Base-by-base conservation (phyloP, 2,113 vertebrate species). In the Struthio camelus region DNA sequence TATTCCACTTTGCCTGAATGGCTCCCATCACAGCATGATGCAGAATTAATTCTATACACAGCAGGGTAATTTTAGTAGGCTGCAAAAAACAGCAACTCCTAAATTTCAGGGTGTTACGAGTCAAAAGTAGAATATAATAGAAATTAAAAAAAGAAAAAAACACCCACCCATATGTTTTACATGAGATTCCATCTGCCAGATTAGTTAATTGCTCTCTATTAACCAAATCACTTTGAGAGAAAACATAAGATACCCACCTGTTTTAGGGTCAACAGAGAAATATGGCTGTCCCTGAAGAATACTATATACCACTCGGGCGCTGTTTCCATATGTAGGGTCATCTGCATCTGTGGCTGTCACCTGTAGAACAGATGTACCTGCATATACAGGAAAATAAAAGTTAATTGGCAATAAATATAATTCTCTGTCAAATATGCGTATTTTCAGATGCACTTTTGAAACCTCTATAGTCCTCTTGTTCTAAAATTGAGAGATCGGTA, bases 261-360 rank as follows among this genome's bases (percentile, higher is more conserved):
- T 99, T 98, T 99, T 99, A 66, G 99, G 99, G 94, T 99, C 99
- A 67, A 99, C 99, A 4, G 99, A 99, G 97, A 99, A 99, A 97
- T 99, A 99, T 82, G 99, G 99, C 95, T 99, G 99, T 97, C 99
- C 99, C 96, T 99, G 99, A 69, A 99, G 99, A 96, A 99, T 99
- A 79, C 99, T 99, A 97, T 99, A 99, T 58, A 99, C 99, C 67
- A 99, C 99, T 14, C 99, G 98, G 46, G 99, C 99, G 4, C 99
- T 99, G 95, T 99, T 99, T 95, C 99, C 99, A 48, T 99, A 99
- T 13, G 99, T 99, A 65, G 99, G 99, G 76, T 99, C 99, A 85
- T 99, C 99, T 2, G 99, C 99, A 94, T 99, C 99, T 15, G 98
- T 99, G 18, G 99, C 99, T 75, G 99, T 99, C 81, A 99, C 98